Base-by-base conservation (phyloP, 2,797 vertebrate genomes). In the Pogoniulus pusillus region DNA sequence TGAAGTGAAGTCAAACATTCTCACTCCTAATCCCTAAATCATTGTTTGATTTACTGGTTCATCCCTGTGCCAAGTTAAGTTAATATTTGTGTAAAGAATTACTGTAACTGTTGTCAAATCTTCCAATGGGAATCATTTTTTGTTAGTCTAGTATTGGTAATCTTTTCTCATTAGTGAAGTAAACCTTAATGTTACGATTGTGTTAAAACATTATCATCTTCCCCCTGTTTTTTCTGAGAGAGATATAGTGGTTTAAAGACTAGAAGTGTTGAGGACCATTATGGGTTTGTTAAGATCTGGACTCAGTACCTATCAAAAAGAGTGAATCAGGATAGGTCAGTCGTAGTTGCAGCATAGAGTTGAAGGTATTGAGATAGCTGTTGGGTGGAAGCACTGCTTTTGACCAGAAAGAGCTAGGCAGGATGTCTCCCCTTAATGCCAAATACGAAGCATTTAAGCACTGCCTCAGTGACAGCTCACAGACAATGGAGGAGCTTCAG, bases 321-420 rank as follows among this genome's bases (percentile, higher is more conserved):
- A 1, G 0, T 6, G 34, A 92, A 55, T 55, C 8, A n/a, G 32
- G 6, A 9, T 62, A 57, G 18, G 7, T 94, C 71, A 93, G 32
- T 88, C 78, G 88, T 76, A 51, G 65, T 68, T 11, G 3, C 16
- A 88, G 78, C 39, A 65, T 90, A 65, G 30, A 93, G 90, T 43
- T 47, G 49, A 57, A 91, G 45, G 26, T 71, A 72, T 47, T 91
- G 87, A 92, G 75, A 90, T 91, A 94, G 81, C 62, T 84, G 29
- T 32, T 85, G 81, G 37, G 68, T 88, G 35, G 54, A 45, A 82
- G 8, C 34, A 16, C 49, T 77, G 37, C 2, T 93, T 45, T 60
- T 90, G 85, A 79, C 54, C 89, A 91, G 74, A 85, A 92, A 66
- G 34, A 81, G 27, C 16, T 66, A 85, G 55, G 57, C 30, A 76